Evolutionary conservation across 2,888 invertebrate genomes (phyloP), one percentile per base, ranked within the genome.

Genomic region (Drymonia ruficornis): DNA sequence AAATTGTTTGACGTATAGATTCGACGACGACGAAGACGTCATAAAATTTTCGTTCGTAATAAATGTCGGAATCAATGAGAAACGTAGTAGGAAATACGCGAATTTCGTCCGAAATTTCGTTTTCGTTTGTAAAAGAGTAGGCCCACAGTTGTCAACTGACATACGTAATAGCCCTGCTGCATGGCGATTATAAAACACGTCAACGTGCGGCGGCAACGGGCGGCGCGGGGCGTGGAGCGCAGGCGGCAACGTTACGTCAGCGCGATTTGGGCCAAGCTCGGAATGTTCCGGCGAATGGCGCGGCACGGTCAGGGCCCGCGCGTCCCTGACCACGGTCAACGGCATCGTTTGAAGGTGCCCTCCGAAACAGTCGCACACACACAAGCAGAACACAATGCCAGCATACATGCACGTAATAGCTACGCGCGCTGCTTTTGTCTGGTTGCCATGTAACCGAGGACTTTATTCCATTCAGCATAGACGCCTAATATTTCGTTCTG

Each of bases 291-390:
- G 67, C 72, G 73, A 75, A 65, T 66, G 71, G 68, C 70, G 69
- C 68, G 67, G 55, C 56, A 74, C 80, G 85, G 86, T 84, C 90
- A 87, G 76, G 86, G 86, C 74, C 81, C 76, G 72, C 53, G 58
- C 62, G 89, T 83, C 89, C 91, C 86, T 91, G 91, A 91, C 91
- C 91, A 90, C 89, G 90, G 91, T 88, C 91, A 91, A 91, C 85
- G 91, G 79, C 88, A 74, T 78, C 78, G 76, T 72, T 83, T 90
- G 84, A 91, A 91, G 91, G 91, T 91, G 90, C 87, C 90, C 89
- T 81, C 80, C 70, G 67, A 74, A 77, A 72, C 61, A 58, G 53
- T 59, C 45, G 12, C 8, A 44, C 43, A 13, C 12, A 18, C 15
- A 16, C 43, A 23, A 51, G 45, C 45, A 28, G 45, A 7, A 42